Evolutionary conservation across 2,888 invertebrate species (phyloP), one percentile per base, ranked within the genome.

Genomic region (Mongoloraphidia duomilia): DNA sequence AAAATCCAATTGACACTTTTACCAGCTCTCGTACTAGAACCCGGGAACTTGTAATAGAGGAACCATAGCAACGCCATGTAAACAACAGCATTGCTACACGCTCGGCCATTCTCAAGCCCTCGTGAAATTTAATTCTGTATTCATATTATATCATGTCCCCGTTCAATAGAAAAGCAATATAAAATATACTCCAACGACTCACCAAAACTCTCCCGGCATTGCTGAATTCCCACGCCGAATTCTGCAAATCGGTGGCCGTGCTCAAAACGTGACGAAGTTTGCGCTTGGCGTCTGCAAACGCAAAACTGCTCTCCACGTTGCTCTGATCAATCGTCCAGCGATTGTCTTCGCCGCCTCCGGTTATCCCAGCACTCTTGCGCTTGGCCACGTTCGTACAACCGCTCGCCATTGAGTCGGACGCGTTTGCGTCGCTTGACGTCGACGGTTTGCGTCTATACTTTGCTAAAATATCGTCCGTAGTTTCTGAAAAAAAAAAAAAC

Each of bases 251-350:
- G 26, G 49, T 91, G 0, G 90, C 87, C 57, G 85, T 88, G 54
- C 94, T 90, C 35, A 97, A 73, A 47, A 96, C 95, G 57, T 89
- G 75, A 17, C 96, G 77, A 52, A 97, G 71, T 63, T 95, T 95
- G 55, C 89, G 81, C 67, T 95, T 94, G 60, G 82, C 80, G 63
- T 84, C 82, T 40, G 70, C 63, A 61, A 83, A 82, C 38, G 79
- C 76, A 44, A 66, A 69, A 34, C 77, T 77, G n/a, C 66, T 61
- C 56, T 79, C 77, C 4, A 76, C 61, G 55, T 74, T 74, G 47
- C 67, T 66, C 1, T 73, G 72, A 59, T 78, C 77, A 47, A 72
- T 69, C 45, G 62, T 59, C 50, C 72, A 65, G 51, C 70, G 60
- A 53, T 74, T 68, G 50, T 69, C 70, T 56, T 68, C 73, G 53